Evolutionary conservation across 2,797 vertebrate genomes (phyloP), one percentile per base, ranked within the genome.

Genomic region (Furcifer pardalis): DNA sequence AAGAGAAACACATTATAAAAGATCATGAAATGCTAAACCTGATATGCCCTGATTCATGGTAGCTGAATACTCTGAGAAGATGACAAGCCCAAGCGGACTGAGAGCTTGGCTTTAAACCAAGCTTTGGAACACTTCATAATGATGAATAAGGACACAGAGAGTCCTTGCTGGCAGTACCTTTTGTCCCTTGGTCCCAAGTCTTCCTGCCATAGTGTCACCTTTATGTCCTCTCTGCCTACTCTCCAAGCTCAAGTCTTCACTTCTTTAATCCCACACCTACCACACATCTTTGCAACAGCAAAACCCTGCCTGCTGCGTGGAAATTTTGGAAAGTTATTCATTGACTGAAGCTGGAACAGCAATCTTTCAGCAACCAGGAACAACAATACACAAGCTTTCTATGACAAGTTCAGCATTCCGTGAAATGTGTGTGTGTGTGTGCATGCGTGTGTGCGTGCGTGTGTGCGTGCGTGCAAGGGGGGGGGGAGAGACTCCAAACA

Each of bases 261-360:
- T 49, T 59, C 56, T 25, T 59, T 5, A 17, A 5, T 19, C 52
- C 52, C 3, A 56, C 19, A 40, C 62, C 30, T 32, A 78, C 71
- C 59, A n/a, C 25, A 77, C 75, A 8, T 66, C 44, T 79, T 21
- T 66, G 19, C 23, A 40, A 35, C 59, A 5, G 71, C n/a, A 85
- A 44, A n/a, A n/a, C n/a, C n/a, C n/a, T n/a, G n/a, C 27, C 44
- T 12, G 17, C 44, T 80, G 60, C 46, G 12, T 44, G 21, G 77
- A 80, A 42, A 44, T 66, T 62, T 46, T 27, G 44, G 56, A 40
- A 84, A 66, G 72, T 85, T 75, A 85, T 80, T 80, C 27, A 85
- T 80, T 85, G 37, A 75, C 71, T 80, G 77, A 74, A 80, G 72
- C 62, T 56, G 71, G 60, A 75, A 56, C 5, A 59, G 59, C 21